phyloP scores from a whole-genome alignment of 2,113 vertebrate genomes.

The Balaeniceps rex region DNA sequence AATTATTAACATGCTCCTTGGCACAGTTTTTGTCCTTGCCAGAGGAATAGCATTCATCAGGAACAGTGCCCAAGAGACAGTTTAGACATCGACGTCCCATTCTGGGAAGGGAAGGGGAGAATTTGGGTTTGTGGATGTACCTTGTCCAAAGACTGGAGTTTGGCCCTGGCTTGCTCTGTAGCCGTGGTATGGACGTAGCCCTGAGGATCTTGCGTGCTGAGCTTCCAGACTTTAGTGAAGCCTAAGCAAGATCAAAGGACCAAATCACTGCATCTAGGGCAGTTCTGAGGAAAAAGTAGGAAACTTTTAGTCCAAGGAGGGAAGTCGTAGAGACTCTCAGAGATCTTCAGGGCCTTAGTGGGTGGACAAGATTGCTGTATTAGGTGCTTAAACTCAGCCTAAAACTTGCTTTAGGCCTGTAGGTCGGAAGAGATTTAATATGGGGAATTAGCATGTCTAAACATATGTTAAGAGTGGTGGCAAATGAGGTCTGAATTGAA shows the following conservation, averaged over 20 bases:
- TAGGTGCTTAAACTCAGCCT: background rate
- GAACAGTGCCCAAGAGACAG: background rate
- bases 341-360: background rate
- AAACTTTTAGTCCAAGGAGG: background rate
- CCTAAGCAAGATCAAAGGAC: background rate
- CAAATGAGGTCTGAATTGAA: background rate
- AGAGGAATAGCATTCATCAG: background rate
- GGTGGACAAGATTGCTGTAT: background rate
- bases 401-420: background rate
- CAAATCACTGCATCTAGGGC: background rate
- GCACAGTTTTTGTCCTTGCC: background rate
- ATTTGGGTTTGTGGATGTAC: background rate
- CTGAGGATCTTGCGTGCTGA: background rate
- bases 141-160: background rate
- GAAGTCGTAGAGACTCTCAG: background rate
- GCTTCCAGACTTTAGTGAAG: background rate
- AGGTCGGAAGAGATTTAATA: background rate
- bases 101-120: background rate
- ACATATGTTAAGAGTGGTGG: background rate
- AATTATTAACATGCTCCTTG: background rate
- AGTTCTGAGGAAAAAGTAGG: background rate
- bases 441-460: background rate
- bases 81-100: background rate
- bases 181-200: fast-evolving
- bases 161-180: background rate